Evolutionary conservation across 1,140 invertebrate genomes (phyloP).

Genomic region (Plectrocnemia conspersa): DNA sequence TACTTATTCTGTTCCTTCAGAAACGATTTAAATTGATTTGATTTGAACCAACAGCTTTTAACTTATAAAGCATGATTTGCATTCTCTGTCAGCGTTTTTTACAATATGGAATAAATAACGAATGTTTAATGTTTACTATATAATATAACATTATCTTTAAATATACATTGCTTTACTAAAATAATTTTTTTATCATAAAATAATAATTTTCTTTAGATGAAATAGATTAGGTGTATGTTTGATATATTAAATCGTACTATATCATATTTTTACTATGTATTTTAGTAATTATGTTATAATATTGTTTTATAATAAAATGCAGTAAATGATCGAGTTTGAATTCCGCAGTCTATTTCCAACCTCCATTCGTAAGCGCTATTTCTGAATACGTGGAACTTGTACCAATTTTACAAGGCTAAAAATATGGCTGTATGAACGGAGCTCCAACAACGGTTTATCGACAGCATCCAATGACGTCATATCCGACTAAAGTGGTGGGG

Average conservation of each 20-base stretch:
- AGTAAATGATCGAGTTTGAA: too few species aligned
- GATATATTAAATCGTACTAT: neutral
- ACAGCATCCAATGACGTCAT: constrained; percentile 20
- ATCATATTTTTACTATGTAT: neutral
- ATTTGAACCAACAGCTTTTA: too few species aligned
- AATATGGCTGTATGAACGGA: constrained; percentile 22
- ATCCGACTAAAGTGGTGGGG: constrained; percentile 1
- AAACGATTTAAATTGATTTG: too few species aligned
- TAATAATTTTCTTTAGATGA: neutral
- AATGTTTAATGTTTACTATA: too few species aligned
- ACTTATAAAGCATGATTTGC: too few species aligned
- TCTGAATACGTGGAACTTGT: constrained; percentile 25
- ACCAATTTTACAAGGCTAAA: constrained; percentile 26
- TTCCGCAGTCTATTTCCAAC: constrained; percentile 36
- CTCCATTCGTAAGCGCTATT: constrained; percentile 24
- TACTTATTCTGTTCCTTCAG: too few species aligned
- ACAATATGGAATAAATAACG: too few species aligned
- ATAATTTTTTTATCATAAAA: neutral
- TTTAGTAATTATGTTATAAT: neutral
- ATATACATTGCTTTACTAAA: too few species aligned
- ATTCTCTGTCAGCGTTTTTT: too few species aligned
- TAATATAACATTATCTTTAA: too few species aligned
- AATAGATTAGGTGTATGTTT: neutral
- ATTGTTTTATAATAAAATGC: too few species aligned
- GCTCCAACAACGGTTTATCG: constrained; percentile 2